Evolutionary conservation across 2,797 vertebrate species (phyloP).

Genomic region (Pogoniulus pusillus): DNA sequence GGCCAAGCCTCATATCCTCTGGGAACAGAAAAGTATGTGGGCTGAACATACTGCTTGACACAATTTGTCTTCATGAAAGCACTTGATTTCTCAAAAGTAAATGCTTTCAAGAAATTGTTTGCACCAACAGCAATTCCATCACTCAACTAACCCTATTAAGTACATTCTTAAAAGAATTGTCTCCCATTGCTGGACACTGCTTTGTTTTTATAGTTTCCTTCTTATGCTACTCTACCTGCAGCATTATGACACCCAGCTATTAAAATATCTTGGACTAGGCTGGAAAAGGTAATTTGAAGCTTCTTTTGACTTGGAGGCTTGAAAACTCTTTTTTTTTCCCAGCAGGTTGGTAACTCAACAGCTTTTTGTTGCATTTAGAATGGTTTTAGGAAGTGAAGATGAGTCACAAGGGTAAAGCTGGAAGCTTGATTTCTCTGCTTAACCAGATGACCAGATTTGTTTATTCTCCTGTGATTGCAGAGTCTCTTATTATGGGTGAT

Average conservation of each 20-base stretch:
- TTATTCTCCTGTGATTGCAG: not conserved
- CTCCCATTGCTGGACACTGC: not conserved
- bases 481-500: not conserved
- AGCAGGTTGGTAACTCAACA: not conserved
- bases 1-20: not conserved
- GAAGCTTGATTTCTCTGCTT: not conserved
- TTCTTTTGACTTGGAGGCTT: not conserved
- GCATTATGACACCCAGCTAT: not conserved
- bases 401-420: not conserved
- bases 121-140: not conserved
- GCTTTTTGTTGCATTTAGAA: not conserved
- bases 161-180: not conserved
- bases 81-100: conserved; percentile 3
- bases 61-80: conserved; percentile 18
- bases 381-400: not conserved
- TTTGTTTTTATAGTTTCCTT: not conserved
- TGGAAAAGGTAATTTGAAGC: not conserved
- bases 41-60: not conserved
- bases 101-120: not conserved
- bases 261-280: not conserved
- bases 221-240: not conserved
- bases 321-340: not conserved
- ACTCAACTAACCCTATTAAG: not conserved
- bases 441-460: not conserved
- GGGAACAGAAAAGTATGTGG: not conserved